Evolutionary conservation across 92 coral and sea anemone genomes (phyloP), one percentile per base, ranked within the genome.

Genomic region (Heteractis magnifica): DNA sequence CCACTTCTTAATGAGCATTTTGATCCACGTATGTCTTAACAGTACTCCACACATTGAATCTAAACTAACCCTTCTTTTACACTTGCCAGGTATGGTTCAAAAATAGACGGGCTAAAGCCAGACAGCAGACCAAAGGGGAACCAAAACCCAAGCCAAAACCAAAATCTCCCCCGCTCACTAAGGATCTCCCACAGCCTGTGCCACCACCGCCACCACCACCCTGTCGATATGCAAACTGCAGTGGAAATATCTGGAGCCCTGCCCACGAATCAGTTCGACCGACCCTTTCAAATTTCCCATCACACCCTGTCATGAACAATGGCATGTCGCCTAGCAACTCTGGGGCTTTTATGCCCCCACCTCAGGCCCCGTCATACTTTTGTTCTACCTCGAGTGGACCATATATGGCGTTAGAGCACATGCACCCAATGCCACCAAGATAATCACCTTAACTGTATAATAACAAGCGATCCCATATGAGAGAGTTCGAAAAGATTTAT

Each of bases 241-340:
- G 94, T 52, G 97, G 97, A 20, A 93, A 93, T 75, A 91, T 97
- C 77, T 97, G 99, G 99, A 97, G 97, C 76, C 94, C 99, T 2
- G 94, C 93, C 73, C 98, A 90, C 71, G 99, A 97, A 20, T 91
- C 94, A 5, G 94, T 92, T 13, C 87, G 98, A 44, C 94, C 98
- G 34, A 88, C 92, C 72, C 93, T 93, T 52, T 88, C 97, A 15
- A 91, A 90, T 72, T 93, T 92, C 34, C 86, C 99, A 4, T 90
- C 94, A 19, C 92, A 96, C 7, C 80, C 95, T 6, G 89, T 93
- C n/a, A 93, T 94, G 78, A 94, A 89, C 89, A 92, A 90, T 79
- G 82, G 91, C 19, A 92, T 92, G 90, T 76, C 95, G 14, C 89
- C 95, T 82, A 84, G 91, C 49, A 94, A 91, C 59, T 91, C 94